phyloP scores from a whole-genome alignment of 30 jellyfish, hydroid and myxozoan genomes.

The Pelagia noctiluca region DNA sequence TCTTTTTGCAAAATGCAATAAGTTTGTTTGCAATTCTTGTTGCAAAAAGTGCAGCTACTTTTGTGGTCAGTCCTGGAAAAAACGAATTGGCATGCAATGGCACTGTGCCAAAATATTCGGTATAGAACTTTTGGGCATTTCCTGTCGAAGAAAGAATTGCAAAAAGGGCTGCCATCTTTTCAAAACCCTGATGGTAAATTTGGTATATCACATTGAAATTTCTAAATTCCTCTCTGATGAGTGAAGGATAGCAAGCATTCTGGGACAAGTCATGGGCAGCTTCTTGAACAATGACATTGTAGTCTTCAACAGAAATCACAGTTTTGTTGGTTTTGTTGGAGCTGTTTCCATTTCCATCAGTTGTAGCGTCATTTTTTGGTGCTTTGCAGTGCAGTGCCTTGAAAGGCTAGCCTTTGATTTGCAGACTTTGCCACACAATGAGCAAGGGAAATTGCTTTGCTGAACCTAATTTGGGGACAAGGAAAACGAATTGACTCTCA shows the following conservation, averaged over 20 bases:
- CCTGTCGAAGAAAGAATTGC: slow-evolving; percentile 29
- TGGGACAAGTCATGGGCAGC: slow-evolving; percentile 20
- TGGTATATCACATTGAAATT: background rate
- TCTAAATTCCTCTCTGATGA: slow-evolving; percentile 12
- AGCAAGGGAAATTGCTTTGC: slow-evolving; percentile 25
- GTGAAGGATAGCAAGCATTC: slow-evolving; percentile 31
- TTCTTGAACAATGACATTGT: slow-evolving; percentile 25
- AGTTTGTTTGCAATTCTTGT: background rate
- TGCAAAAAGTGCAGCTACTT: slow-evolving; percentile 30
- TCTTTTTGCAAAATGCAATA: background rate
- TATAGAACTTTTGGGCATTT: slow-evolving; percentile 31
- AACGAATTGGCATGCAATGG: slow-evolving; percentile 13
- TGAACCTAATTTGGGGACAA: slow-evolving; percentile 7
- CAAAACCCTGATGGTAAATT: slow-evolving; percentile 3
- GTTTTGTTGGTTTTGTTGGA: background rate
- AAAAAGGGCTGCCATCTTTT: slow-evolving; percentile 29
- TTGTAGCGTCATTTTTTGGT: slow-evolving; percentile 3
- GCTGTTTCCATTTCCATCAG: slow-evolving; percentile 10
- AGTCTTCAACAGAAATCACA: slow-evolving; percentile 35
- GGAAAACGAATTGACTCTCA: background rate
- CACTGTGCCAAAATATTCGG: slow-evolving; percentile 30
- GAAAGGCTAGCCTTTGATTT: slow-evolving; percentile 44
- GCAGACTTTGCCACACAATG: slow-evolving; percentile 29
- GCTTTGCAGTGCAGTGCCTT: slow-evolving; percentile 43
- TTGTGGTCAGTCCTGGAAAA: slow-evolving; percentile 27